phyloP scores from a whole-genome alignment of 1,140 invertebrate genomes.

The Temnothorax curvispinosus region DNA sequence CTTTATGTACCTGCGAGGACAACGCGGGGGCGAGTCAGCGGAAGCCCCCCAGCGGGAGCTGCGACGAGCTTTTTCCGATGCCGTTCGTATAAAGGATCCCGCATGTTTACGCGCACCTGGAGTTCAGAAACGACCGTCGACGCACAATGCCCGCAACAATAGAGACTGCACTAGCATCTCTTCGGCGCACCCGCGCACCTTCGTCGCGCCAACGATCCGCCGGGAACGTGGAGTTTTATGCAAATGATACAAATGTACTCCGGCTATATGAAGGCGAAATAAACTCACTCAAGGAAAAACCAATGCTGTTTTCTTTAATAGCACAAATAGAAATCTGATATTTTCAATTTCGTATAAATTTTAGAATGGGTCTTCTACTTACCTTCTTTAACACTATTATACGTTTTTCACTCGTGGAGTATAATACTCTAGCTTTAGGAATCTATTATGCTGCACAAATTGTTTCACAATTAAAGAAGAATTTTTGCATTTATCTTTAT shows the following conservation, averaged over 20 bases:
- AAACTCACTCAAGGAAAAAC: slow-evolving; percentile 8
- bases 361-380: not conserved
- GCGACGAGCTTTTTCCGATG: slow-evolving; percentile 58
- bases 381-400: not conserved
- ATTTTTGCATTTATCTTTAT: too few species aligned
- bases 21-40: slow-evolving; percentile 30
- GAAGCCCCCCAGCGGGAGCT: slow-evolving; percentile 11
- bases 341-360: not conserved
- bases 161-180: slow-evolving; percentile 12
- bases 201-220: slow-evolving; percentile 26
- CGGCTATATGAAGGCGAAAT: slow-evolving; percentile 37
- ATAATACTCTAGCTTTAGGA: not conserved
- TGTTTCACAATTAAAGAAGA: not conserved
- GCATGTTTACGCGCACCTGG: slow-evolving; percentile 56
- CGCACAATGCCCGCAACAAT: slow-evolving; percentile 54
- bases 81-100: slow-evolving; percentile 50
- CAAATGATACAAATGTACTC: slow-evolving; percentile 43
- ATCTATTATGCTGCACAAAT: not conserved
- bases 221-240: slow-evolving; percentile 38
- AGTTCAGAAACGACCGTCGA: slow-evolving; percentile 40
- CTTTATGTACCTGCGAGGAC: slow-evolving; percentile 34
- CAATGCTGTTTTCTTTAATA: slow-evolving; percentile 17
- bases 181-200: not conserved
- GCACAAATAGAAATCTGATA: not conserved
- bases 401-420: not conserved